Conservation (phyloP, 2,797 vertebrate genomes). For the Macrochelys suwanniensis region DNA sequence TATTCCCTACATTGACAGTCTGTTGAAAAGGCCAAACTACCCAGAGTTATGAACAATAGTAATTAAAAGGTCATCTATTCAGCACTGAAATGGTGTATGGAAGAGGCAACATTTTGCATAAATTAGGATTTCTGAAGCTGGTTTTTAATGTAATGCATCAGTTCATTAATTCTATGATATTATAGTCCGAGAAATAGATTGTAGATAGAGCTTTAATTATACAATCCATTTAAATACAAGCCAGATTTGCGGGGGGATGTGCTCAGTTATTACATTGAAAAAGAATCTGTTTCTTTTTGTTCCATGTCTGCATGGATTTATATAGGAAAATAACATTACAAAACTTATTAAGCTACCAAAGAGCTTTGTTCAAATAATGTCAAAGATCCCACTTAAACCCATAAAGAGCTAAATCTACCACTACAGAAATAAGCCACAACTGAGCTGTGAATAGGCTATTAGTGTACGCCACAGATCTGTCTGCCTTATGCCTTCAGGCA, state of each 20-base stretch:
- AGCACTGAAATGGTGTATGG: neutral
- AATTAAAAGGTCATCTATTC: constrained; percentile 16
- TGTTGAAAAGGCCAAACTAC: neutral
- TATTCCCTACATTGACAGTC: neutral
- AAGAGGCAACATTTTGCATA: neutral
- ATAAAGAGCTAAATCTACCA: neutral
- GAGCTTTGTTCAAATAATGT: neutral
- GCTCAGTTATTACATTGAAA: neutral
- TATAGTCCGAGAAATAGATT: neutral
- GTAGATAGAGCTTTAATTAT: neutral
- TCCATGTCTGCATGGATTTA: neutral
- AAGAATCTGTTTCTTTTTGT: neutral
- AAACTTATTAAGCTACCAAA: neutral
- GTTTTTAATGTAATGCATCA: constrained; percentile 24
- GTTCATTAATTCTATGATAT: constrained; percentile 21
- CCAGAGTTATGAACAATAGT: neutral
- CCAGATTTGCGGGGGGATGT: neutral
- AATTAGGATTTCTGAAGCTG: constrained; percentile 18
- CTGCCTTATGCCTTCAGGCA: neutral
- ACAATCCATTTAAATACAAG: neutral
- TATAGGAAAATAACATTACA: neutral
- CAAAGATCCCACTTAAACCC: neutral
- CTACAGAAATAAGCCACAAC: neutral
- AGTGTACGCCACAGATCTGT: neutral
- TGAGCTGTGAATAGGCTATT: neutral